These are phyloP conservation scores for Zaprionus tsacasi DNA, from an alignment of 1,140 invertebrate species.

Conservation along the genomic window DNA sequence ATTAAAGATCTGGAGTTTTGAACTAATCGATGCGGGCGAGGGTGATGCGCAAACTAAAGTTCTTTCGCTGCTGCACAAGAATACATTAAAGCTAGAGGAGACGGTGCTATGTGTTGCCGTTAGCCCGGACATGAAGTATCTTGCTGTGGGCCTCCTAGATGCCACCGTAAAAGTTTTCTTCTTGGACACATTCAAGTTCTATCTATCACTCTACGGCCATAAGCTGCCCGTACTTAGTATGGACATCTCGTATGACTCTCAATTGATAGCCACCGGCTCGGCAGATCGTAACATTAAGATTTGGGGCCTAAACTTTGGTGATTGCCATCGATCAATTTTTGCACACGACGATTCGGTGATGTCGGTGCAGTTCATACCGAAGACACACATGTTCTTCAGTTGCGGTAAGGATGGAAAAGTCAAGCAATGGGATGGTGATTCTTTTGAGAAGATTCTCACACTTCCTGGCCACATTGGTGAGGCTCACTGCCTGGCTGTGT, in stretches of 20 bases:
- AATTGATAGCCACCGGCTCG: constrained; percentile 96
- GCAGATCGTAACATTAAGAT: constrained; percentile 98
- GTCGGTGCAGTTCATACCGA: constrained; percentile 93
- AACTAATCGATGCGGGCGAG: constrained; percentile 88
- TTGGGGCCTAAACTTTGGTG: constrained; percentile 99
- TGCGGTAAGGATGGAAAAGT: constrained; percentile 96
- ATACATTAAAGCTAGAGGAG: constrained; percentile 94
- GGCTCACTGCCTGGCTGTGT: constrained; percentile 90
- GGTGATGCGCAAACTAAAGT: constrained; percentile 84
- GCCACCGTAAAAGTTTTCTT: constrained; percentile 98
- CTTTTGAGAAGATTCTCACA: constrained; percentile 95
- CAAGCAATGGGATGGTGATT: constrained; percentile 99
- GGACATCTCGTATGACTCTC: constrained; percentile 97
- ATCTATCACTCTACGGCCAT: constrained; percentile 97
- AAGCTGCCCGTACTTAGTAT: constrained; percentile 96
- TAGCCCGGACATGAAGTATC: constrained; percentile 93
- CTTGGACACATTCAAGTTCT: constrained; percentile 97
- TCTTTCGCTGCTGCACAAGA: constrained; percentile 91
- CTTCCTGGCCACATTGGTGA: constrained; percentile 92
- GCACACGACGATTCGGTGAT: constrained; percentile 98
- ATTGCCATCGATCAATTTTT: constrained; percentile 94
- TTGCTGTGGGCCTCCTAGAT: constrained; percentile 96
- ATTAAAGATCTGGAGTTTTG: constrained; percentile 98
- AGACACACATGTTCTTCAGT: constrained; percentile 97
- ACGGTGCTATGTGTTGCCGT: constrained; percentile 92